These are phyloP conservation scores for Palythoa grandiflora DNA, from an alignment of 92 coral and sea anemone genomes.

Conservation along the genomic window DNA sequence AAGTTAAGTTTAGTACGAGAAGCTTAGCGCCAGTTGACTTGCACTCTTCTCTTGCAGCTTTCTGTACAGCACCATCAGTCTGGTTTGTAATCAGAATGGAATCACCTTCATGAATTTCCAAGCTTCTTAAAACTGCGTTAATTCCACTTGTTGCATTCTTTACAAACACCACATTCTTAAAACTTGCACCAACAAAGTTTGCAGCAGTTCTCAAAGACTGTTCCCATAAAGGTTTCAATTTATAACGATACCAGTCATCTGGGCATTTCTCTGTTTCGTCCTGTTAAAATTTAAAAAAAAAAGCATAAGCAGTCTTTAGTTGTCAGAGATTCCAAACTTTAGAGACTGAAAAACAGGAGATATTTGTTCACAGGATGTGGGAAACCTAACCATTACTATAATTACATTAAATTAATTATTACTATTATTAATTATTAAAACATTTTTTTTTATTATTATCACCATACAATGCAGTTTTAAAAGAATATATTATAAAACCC, in stretches of 20 bases:
- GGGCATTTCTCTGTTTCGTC: constrained; percentile 74
- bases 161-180: constrained; percentile 73
- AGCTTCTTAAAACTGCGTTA: constrained; percentile 66
- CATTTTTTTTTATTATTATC: too few species aligned
- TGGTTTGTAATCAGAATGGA: constrained; percentile 77
- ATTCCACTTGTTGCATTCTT: constrained; percentile 76
- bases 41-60: constrained; percentile 74
- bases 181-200: constrained; percentile 71
- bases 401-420: too few species aligned
- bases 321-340: neutral
- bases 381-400: too few species aligned
- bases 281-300: constrained; percentile 22
- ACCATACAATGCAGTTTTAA: too few species aligned
- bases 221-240: constrained; percentile 58
- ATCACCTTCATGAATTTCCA: constrained; percentile 74
- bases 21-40: constrained; percentile 69
- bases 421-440: too few species aligned
- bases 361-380: too few species aligned
- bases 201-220: constrained; percentile 62
- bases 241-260: constrained; percentile 60
- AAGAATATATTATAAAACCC: too few species aligned
- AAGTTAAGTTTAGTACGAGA: constrained; percentile 81
- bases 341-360: too few species aligned
- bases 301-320: neutral
- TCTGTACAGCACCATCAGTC: constrained; percentile 79